Evolutionary conservation across 2,888 invertebrate genomes (phyloP).

Genomic region (Lysandra coridon): DNA sequence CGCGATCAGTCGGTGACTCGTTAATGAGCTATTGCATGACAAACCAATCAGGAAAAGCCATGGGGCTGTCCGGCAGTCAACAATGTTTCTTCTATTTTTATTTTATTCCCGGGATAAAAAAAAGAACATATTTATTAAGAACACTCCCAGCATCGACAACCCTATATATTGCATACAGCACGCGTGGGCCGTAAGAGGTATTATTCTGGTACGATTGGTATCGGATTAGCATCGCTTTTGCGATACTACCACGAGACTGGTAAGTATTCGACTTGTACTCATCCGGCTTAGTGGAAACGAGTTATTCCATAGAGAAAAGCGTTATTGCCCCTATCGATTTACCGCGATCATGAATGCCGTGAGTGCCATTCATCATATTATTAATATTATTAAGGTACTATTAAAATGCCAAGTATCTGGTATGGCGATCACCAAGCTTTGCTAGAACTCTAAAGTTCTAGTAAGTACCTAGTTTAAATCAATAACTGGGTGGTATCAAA

Average conservation of each 20-base stretch:
- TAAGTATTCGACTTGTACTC: constrained; percentile 2
- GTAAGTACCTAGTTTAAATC: no score
- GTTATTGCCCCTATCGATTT: neutral
- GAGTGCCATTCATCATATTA: neutral
- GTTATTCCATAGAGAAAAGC: neutral
- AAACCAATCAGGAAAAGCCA: no score
- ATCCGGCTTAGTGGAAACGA: constrained; percentile 9
- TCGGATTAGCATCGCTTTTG: constrained; percentile 19
- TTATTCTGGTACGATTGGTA: constrained; percentile 10
- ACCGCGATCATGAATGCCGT: neutral
- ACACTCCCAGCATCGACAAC: neutral
- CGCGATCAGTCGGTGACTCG: no score
- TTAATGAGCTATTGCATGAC: no score
- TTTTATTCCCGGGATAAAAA: neutral
- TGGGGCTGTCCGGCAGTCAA: no score
- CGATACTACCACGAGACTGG: neutral
- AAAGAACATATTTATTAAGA: neutral
- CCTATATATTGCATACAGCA: neutral
- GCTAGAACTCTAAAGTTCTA: neutral
- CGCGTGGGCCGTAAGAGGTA: constrained; percentile 14
- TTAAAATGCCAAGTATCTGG: neutral
- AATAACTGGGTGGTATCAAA: no score
- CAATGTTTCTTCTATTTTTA: neutral
- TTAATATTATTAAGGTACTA: neutral
- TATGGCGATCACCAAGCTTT: neutral